phyloP scores from a whole-genome alignment of 1,140 invertebrate genomes.

The Metaphire vulgaris region DNA sequence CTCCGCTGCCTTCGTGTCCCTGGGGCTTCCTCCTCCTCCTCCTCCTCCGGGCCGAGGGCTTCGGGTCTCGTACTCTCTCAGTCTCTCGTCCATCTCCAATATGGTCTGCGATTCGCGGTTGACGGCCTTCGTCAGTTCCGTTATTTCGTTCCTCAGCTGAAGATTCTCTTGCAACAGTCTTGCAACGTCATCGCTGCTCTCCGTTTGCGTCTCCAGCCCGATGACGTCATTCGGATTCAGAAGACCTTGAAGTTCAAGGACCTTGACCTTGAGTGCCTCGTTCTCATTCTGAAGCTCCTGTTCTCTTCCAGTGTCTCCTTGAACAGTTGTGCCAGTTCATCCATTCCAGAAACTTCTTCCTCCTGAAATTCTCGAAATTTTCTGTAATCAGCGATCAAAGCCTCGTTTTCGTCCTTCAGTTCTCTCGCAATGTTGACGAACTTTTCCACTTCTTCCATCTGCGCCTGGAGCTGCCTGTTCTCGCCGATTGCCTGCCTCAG shows the following conservation, averaged over 20 bases:
- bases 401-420: conserved; percentile 19
- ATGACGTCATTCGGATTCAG: not conserved
- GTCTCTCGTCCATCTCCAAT: not conserved
- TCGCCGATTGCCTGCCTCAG: conserved; percentile 4
- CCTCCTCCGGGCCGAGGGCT: not conserved
- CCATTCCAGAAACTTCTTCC: conserved; percentile 35
- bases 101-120: not conserved
- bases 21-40: too few relatives aligned
- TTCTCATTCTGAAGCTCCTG: conserved; percentile 7
- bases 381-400: conserved; percentile 9
- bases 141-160: not conserved
- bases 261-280: conserved; percentile 2
- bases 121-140: not conserved
- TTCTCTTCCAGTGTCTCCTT: conserved; percentile 20
- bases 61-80: not conserved
- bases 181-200: not conserved
- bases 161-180: not conserved
- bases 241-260: not conserved
- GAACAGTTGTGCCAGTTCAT: conserved; percentile 12
- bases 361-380: not conserved
- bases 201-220: not conserved
- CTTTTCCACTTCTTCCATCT: conserved; percentile 6
- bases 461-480: conserved; percentile 3
- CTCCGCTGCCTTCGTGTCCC: not conserved
- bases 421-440: conserved; percentile 2